phyloP scores from a whole-genome alignment of 2,888 invertebrate genomes.

The Masnerella sp. region DNA sequence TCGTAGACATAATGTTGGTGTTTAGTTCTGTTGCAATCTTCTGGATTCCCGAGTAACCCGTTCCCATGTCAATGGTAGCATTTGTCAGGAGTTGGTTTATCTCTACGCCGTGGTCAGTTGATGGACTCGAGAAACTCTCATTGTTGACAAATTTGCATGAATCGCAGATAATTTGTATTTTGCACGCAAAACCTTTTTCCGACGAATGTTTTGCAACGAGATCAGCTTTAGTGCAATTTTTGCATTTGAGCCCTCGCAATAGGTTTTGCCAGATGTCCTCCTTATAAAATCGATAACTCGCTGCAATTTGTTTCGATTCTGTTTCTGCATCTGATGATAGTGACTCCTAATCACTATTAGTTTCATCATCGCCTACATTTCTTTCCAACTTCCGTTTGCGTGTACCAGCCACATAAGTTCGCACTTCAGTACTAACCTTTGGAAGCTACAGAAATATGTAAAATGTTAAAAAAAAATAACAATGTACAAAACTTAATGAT shows the following conservation, averaged over 20 bases:
- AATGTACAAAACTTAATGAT: too few species aligned
- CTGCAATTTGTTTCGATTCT: neutral
- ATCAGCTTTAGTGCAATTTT: slow-evolving; percentile 1
- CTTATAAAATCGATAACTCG: slow-evolving; percentile 10
- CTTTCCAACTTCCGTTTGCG: slow-evolving; percentile 15
- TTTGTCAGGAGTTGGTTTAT: slow-evolving; percentile 18
- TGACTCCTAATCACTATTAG: slow-evolving; percentile 8
- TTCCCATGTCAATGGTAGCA: slow-evolving; percentile 10
- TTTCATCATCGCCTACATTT: too few species aligned
- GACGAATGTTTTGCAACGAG: neutral
- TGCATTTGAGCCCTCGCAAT: slow-evolving; percentile 13
- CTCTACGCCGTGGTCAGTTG: neutral
- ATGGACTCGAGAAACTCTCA: slow-evolving; percentile 15
- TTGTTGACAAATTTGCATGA: slow-evolving; percentile 9
- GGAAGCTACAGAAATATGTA: too few species aligned
- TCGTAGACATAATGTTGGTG: slow-evolving; percentile 5
- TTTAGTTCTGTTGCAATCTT: slow-evolving; percentile 8
- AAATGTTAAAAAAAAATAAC: too few species aligned
- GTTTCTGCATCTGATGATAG: slow-evolving; percentile 2
- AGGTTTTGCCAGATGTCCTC: slow-evolving; percentile 15
- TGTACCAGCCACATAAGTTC: too few species aligned
- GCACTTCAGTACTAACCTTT: too few species aligned
- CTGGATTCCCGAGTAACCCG: slow-evolving; percentile 7
- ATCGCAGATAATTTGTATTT: slow-evolving; percentile 12
- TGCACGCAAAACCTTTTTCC: slow-evolving; percentile 7